A percentile compares a stretch with the other conserved stretches of the same genome.
Evolutionary conservation across 2,113 vertebrate species (phyloP).

Genomic region (Typhlomys cinereus): DNA sequence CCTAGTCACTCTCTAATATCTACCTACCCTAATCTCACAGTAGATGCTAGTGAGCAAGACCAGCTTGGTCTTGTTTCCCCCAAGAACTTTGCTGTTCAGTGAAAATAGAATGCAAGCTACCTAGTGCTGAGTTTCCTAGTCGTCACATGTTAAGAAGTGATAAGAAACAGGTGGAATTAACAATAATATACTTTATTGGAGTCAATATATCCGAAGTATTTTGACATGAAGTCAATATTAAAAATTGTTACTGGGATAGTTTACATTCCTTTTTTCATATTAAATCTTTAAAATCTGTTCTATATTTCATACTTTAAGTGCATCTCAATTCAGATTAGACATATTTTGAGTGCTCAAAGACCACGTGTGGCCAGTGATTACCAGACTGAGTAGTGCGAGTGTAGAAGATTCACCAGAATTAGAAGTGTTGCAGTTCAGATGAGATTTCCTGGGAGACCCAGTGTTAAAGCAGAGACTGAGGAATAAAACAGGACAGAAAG

Average conservation of each 20-base stretch:
- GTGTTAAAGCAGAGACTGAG: background rate
- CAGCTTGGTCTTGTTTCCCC: too few relatives aligned
- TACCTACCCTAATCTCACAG: background rate
- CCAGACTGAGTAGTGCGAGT: background rate
- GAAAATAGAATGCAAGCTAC: background rate
- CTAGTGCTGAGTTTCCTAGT: background rate
- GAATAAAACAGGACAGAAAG: background rate
- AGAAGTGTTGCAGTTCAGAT: too few relatives aligned
- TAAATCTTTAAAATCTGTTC: background rate
- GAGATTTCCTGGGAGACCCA: background rate
- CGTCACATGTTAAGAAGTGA: background rate
- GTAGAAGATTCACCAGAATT: background rate
- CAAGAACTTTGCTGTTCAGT: background rate
- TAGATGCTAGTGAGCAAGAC: background rate
- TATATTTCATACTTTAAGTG: background rate
- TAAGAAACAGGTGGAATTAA: background rate
- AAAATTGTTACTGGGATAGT: background rate
- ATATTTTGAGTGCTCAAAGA: background rate
- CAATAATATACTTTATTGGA: background rate
- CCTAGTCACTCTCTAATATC: background rate
- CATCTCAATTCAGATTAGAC: background rate
- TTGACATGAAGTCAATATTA: background rate
- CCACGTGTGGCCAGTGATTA: background rate
- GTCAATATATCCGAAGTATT: background rate
- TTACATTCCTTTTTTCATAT: background rate